Evolutionary conservation across 2,113 vertebrate species (phyloP).

Genomic region (Ellobius talpinus): DNA sequence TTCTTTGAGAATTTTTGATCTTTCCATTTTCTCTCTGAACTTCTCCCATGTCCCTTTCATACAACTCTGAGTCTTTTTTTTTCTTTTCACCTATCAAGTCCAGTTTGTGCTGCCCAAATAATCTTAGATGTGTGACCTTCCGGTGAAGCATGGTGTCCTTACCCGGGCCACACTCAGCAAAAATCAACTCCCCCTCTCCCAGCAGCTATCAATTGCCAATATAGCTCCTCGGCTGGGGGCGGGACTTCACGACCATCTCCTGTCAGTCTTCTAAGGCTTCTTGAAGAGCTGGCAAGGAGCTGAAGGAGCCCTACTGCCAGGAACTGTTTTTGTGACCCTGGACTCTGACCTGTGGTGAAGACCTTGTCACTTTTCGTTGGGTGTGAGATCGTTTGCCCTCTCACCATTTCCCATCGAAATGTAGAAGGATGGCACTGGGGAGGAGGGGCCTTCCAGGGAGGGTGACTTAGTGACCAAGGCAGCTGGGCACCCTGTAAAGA

Average conservation of each 20-base stretch:
- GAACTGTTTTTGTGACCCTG: not conserved
- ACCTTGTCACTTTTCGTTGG: not conserved
- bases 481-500: not conserved
- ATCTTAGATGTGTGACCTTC: not conserved
- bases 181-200: not conserved
- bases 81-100: not conserved
- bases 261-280: not conserved
- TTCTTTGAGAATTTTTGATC: not conserved
- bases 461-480: not conserved
- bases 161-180: not conserved
- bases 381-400: not conserved
- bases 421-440: not conserved
- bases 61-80: not conserved
- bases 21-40: not conserved
- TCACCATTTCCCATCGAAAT: not conserved
- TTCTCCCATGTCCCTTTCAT: not conserved
- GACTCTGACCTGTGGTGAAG: not conserved
- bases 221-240: not conserved
- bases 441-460: not conserved
- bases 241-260: not conserved
- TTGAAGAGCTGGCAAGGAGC: not conserved
- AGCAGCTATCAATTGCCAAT: not conserved
- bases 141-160: not conserved
- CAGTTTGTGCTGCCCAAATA: too few relatives aligned
- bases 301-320: not conserved